Conservation (phyloP, 2,888 invertebrate genomes). For the Leucoma salicis region DNA sequence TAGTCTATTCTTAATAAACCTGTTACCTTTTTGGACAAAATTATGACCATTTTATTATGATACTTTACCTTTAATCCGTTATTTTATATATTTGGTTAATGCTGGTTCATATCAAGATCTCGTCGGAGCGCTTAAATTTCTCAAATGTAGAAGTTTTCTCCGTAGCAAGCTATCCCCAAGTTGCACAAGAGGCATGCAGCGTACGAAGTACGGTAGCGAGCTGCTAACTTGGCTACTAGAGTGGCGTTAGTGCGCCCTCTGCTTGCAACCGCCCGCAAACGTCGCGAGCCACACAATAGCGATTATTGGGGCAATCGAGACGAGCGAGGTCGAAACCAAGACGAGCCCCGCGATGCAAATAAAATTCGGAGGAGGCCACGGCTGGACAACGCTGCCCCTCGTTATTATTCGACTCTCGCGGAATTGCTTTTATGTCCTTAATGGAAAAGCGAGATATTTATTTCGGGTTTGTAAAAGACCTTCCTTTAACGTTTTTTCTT, state of each 20-base stretch:
- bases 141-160: constrained; percentile 72
- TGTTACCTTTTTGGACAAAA: no score
- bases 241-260: constrained; percentile 25
- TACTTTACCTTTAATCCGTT: no score
- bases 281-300: constrained; percentile 57
- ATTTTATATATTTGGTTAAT: constrained; percentile 62
- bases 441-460: constrained; percentile 79
- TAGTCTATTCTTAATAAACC: no score
- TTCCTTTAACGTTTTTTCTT: constrained; percentile 63
- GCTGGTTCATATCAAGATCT: constrained; percentile 62
- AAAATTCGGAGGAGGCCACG: constrained; percentile 69
- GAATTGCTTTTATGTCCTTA: constrained; percentile 79
- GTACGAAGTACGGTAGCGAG: constrained; percentile 31
- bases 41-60: no score
- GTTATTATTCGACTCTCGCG: constrained; percentile 79
- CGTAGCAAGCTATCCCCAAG: constrained; percentile 69
- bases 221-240: constrained; percentile 23
- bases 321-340: constrained; percentile 49
- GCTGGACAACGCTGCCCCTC: constrained; percentile 76
- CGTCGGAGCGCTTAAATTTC: constrained; percentile 65
- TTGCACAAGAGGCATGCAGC: constrained; percentile 50
- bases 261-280: constrained; percentile 33
- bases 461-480: constrained; percentile 66
- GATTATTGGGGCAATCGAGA: constrained; percentile 74
- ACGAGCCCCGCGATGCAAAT: constrained; percentile 75